Conservation (phyloP, 1,140 invertebrate species). For the Cylas formicarius region DNA sequence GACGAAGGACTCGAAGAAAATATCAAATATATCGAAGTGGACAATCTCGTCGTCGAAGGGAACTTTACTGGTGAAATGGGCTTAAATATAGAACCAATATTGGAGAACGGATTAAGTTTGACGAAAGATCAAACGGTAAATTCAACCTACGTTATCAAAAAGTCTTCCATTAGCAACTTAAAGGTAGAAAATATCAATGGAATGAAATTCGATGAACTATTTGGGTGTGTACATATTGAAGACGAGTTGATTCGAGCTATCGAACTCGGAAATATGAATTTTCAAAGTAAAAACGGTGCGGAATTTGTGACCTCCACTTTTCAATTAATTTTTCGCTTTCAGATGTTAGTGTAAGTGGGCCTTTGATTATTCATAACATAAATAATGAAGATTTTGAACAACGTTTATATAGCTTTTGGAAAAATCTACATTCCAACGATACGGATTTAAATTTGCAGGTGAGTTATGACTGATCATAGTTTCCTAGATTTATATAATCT, state of each 20-base stretch:
- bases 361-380: too few relatives aligned
- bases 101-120: constrained; percentile 29
- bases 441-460: too few relatives aligned
- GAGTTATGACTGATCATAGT: too few relatives aligned
- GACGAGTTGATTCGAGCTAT: constrained; percentile 20
- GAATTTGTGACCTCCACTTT: neutral
- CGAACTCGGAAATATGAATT: constrained; percentile 11
- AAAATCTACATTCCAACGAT: too few relatives aligned
- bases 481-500: too few relatives aligned
- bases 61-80: constrained; percentile 28
- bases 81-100: constrained; percentile 31
- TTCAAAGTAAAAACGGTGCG: constrained; percentile 23
- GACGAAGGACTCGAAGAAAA: constrained; percentile 16
- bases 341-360: constrained; percentile 21
- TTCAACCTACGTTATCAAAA: constrained; percentile 16
- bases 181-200: constrained; percentile 14
- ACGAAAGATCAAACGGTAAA: constrained; percentile 30
- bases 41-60: constrained; percentile 27
- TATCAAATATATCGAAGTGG: constrained; percentile 19
- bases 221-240: constrained; percentile 11
- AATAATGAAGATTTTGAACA: too few relatives aligned
- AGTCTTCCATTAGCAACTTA: constrained; percentile 9
- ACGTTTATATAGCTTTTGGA: too few relatives aligned
- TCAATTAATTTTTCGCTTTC: constrained; percentile 6
- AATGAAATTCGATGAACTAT: constrained; percentile 7